Conservation (phyloP, 1,140 invertebrate species). For the Zaprionus tsacasi region DNA sequence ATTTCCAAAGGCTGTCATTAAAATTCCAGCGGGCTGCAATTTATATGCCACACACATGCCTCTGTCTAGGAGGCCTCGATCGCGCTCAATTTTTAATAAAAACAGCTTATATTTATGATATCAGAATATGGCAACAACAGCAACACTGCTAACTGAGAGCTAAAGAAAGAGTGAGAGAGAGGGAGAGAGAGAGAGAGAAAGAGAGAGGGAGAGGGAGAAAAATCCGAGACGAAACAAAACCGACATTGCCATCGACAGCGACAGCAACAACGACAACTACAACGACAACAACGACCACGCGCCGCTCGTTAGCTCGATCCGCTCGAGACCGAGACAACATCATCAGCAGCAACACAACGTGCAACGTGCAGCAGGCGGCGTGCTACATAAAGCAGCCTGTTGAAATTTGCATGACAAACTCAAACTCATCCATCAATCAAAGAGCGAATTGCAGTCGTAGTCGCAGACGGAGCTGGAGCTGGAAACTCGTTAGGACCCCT, state of each 20-base stretch:
- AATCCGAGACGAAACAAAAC: constrained; percentile 2
- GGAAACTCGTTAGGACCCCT: constrained; percentile 69
- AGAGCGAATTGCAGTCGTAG: constrained; percentile 58
- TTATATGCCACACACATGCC: constrained; percentile 81
- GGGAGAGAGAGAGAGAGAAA: not conserved
- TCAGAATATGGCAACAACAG: constrained; percentile 60
- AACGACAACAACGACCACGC: constrained; percentile 60
- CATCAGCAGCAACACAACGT: constrained; percentile 31
- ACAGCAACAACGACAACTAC: constrained; percentile 2
- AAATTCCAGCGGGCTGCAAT: constrained; percentile 79
- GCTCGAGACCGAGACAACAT: constrained; percentile 44
- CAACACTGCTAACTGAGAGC: constrained; percentile 6
- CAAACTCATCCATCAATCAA: constrained; percentile 81
- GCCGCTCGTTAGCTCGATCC: constrained; percentile 65
- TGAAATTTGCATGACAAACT: constrained; percentile 82
- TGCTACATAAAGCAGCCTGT: constrained; percentile 42
- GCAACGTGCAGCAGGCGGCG: constrained; percentile 20
- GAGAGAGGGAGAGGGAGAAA: not conserved
- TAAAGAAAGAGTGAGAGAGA: not conserved
- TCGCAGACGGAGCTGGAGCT: constrained; percentile 23
- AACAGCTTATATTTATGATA: constrained; percentile 81
- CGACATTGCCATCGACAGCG: not conserved
- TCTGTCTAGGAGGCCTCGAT: constrained; percentile 38
- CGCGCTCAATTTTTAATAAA: constrained; percentile 76
- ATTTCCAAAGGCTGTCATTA: constrained; percentile 82